Conservation (phyloP, 2,797 vertebrate species). For the Mareca penelope region DNA sequence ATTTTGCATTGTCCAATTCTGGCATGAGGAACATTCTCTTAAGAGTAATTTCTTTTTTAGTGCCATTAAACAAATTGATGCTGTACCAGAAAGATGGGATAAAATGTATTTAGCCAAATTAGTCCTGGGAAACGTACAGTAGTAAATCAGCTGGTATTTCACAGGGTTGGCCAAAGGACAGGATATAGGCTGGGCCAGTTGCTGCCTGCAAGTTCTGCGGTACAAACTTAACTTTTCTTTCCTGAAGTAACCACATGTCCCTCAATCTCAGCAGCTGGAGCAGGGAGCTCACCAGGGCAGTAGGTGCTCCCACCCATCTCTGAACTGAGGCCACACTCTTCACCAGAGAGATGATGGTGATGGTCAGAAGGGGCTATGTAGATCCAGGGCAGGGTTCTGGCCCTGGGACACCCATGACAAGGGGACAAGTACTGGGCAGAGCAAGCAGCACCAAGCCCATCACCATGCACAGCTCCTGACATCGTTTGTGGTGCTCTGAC, state of each 20-base stretch:
- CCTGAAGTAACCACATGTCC: not conserved
- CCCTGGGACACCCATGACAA: not conserved
- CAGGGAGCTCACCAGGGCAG: not conserved
- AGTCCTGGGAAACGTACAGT: not conserved
- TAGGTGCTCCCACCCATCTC: fast-evolving
- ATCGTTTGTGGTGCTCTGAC: not conserved
- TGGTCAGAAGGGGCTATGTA: not conserved
- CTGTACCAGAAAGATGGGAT: not conserved
- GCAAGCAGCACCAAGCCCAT: not conserved
- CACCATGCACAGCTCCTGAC: no score
- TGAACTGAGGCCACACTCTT: not conserved
- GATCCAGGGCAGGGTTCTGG: not conserved
- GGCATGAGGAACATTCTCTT: not conserved
- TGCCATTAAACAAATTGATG: not conserved
- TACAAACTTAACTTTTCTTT: not conserved
- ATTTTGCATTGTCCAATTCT: not conserved
- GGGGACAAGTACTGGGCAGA: not conserved
- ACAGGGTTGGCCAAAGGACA: not conserved
- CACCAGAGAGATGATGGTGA: fast-evolving
- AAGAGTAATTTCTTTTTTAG: not conserved
- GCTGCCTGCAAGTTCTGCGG: not conserved
- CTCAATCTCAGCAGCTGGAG: not conserved
- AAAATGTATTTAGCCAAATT: not conserved
- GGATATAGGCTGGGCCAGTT: not conserved
- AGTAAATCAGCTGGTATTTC: not conserved